A percentile compares a stretch with the other conserved stretches of the same genome.
phyloP scores from a whole-genome alignment of 2,113 vertebrate genomes.

The Lynx canadensis region DNA sequence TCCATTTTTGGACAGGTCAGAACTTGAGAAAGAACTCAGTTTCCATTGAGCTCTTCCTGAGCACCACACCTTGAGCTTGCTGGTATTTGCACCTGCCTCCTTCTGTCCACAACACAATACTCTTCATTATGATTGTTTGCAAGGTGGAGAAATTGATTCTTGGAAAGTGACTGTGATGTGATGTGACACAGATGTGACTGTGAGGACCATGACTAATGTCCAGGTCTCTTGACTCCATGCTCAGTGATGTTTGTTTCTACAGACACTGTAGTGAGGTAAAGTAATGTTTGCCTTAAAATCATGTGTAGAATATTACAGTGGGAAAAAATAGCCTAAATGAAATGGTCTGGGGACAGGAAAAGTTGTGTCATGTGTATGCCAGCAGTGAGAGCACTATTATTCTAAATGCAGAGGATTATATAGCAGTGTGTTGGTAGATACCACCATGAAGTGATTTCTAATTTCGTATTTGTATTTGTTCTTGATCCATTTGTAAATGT shows the following conservation, averaged over 20 bases:
- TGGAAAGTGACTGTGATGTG: not conserved
- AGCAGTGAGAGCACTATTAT: not conserved
- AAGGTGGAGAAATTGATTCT: not conserved
- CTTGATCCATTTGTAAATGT: not conserved
- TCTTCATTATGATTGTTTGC: not conserved
- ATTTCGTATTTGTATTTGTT: not conserved
- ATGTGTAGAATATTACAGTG: not conserved
- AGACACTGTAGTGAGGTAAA: not conserved
- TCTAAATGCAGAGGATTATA: not conserved
- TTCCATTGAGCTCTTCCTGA: not conserved
- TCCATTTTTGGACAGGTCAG: not conserved
- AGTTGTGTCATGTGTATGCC: not conserved
- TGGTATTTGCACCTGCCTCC: not conserved
- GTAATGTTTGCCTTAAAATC: not conserved
- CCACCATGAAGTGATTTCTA: not conserved
- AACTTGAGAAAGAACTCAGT: not conserved
- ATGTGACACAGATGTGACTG: not conserved
- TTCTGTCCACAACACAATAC: not conserved
- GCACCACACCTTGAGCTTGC: not conserved
- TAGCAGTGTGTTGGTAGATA: not conserved
- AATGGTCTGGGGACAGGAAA: not conserved
- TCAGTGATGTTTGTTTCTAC: not conserved
- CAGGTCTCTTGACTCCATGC: not conserved
- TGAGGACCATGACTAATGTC: not conserved
- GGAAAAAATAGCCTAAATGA: not conserved